These are phyloP conservation scores for Gastrophryne carolinensis DNA, from an alignment of 2,797 vertebrate genomes.

Conservation along the genomic window DNA sequence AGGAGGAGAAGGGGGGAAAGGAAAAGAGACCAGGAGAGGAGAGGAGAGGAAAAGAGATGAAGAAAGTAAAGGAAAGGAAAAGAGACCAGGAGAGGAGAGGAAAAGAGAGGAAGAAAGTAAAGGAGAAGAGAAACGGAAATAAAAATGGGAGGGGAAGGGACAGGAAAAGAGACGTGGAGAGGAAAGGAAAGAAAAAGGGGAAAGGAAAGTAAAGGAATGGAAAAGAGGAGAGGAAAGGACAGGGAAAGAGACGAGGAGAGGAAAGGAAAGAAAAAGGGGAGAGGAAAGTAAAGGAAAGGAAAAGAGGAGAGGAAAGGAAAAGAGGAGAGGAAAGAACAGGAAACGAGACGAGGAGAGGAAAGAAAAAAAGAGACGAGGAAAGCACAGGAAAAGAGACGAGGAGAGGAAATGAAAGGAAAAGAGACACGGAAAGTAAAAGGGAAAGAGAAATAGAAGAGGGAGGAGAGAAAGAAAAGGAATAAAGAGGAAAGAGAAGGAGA, in stretches of 20 bases:
- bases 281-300: neutral
- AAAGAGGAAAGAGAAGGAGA: neutral
- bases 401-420: neutral
- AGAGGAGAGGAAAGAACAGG: neutral
- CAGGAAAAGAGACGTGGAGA: neutral
- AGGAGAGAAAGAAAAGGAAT: neutral
- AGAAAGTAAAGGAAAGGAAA: neutral
- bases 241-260: too few species aligned
- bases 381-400: neutral
- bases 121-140: neutral
- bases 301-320: neutral
- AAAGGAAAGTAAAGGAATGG: neutral
- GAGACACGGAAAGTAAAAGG: too few species aligned
- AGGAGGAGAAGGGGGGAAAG: neutral
- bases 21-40: neutral
- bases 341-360: neutral
- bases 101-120: neutral
- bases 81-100: neutral
- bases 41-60: neutral
- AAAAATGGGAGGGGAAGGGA: too few species aligned
- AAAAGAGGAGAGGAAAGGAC: neutral
- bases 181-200: neutral
- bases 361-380: neutral
- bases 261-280: neutral
- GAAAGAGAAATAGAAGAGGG: neutral